Base-by-base conservation (phyloP, 2,888 invertebrate genomes). In the Cecidostiba fungosa region DNA sequence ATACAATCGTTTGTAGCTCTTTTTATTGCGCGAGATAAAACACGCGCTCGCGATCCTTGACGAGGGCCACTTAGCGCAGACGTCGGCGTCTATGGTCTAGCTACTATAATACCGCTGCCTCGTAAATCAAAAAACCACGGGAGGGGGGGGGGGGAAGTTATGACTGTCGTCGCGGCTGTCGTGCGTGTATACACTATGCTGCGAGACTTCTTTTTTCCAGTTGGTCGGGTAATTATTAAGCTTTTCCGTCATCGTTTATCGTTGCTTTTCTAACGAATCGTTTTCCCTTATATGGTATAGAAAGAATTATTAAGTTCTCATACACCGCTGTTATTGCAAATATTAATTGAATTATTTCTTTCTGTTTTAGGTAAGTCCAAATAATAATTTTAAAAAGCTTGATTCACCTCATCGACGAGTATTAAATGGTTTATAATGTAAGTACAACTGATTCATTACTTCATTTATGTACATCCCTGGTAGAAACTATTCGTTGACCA, bases 111-210 rank as follows among this genome's bases (percentile, higher is more conserved):
- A 16, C 4, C n/a, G 47, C 12, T 23, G 19, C n/a, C 70, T 83
- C 76, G 82, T 83, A 77, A 83, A 77, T 83, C 76, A 82, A 77
- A 83, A 23, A 59, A 76, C 77, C 32, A 19, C 36, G 3, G 36
- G 1, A 1, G n/a, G 6, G 29, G 32, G 23, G n/a, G 6, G 29
- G 32, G 23, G 59, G 66, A 12, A 66, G 66, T 12, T 66, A 26
- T 66, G n/a, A 23, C 66, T 66, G 66, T 29, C 66, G 4, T 66
- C 12, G 29, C 10, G 14, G 66, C 12, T 66, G 23, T 66, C 14
- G n/a, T 66, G 29, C 29, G 19, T 62, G 6, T 23, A 23, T 10
- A 29, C 66, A 59, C 1, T 23, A 1, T 19, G 32, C 32, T 5
- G 54, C n/a, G 54, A n/a, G 54, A 5, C 5, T 3, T 62, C 19